phyloP scores from a whole-genome alignment of 2,888 invertebrate genomes.

The Xestia ashworthii region DNA sequence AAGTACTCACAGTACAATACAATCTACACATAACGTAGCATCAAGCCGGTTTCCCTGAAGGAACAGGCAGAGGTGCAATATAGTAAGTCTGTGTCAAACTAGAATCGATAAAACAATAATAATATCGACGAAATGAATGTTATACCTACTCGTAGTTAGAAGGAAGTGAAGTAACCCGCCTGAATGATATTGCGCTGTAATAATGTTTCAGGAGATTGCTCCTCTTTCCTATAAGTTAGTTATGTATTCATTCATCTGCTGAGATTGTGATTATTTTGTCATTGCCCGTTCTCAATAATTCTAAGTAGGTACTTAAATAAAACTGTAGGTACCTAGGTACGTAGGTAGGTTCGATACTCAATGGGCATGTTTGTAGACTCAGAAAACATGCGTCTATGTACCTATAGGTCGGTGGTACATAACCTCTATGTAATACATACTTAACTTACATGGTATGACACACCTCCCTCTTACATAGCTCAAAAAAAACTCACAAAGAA shows the following conservation, averaged over 20 bases:
- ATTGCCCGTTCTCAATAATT: not conserved
- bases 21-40: too few species aligned
- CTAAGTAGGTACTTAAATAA: too few species aligned
- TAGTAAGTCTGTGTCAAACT: not conserved
- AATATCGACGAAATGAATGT: not conserved
- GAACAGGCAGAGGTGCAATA: too few species aligned
- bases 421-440: not conserved
- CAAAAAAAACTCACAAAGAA: constrained; percentile 20
- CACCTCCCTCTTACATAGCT: not conserved
- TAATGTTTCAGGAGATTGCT: not conserved
- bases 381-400: not conserved
- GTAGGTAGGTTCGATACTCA: not conserved
- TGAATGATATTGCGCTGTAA: not conserved
- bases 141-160: not conserved
- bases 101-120: not conserved
- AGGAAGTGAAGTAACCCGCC: not conserved
- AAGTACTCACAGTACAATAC: too few species aligned
- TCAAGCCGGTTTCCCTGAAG: too few species aligned
- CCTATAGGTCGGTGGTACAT: not conserved
- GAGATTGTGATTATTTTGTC: not conserved
- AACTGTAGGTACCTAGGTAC: not conserved
- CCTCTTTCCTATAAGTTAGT: not conserved
- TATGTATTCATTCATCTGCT: not conserved
- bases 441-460: not conserved
- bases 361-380: not conserved